Base-by-base conservation (phyloP, 2,888 invertebrate genomes). In the Suillia variegata region DNA sequence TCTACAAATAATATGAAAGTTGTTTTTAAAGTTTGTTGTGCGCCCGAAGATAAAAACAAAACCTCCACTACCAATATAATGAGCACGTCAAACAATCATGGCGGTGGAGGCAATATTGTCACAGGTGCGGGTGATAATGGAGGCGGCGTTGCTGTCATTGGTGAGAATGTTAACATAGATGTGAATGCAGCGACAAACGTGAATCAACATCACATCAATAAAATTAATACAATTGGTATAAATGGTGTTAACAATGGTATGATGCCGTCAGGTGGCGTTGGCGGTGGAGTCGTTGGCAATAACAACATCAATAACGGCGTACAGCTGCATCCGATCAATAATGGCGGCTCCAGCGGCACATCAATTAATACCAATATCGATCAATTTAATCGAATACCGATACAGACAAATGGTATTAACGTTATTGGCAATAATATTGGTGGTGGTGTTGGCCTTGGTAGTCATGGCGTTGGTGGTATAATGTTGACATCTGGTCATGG, bases 1-100 rank as follows among this genome's bases (percentile, higher is more conserved):
- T 88, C 91, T 68, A 91, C 91, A 71, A 90, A 96, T 82, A 95
- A 96, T 83, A 96, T 96, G 96, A 95, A 95, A 86, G 90, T 96
- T 74, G 93, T 96, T 62, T 96, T 96, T 84, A 94, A 94, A 83
- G 94, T 95, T 59, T 94, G 94, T 85, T 95, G 94, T 84, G 89
- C 89, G 76, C 89, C 91, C 42, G 89, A 91, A 76, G 87, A 89
- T 70, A 84, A 80, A 62, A 80, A 83, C 78, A 82, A 80, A 80
- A 83, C 80, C 75, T n/a, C n/a, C n/a, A 70, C 69, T 31, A 69
- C 71, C 51, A 63, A 65, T 17, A 61, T 63, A 10, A n/a, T n/a
- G n/a, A n/a, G n/a, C n/a, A n/a, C n/a, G n/a, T n/a, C n/a, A n/a
- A n/a, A n/a, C n/a, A n/a, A n/a, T n/a, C n/a, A n/a, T n/a, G 64